Evolutionary conservation across 2,888 invertebrate species (phyloP), one percentile per base, ranked within the genome.

Genomic region (Hipparchia sbordonii): DNA sequence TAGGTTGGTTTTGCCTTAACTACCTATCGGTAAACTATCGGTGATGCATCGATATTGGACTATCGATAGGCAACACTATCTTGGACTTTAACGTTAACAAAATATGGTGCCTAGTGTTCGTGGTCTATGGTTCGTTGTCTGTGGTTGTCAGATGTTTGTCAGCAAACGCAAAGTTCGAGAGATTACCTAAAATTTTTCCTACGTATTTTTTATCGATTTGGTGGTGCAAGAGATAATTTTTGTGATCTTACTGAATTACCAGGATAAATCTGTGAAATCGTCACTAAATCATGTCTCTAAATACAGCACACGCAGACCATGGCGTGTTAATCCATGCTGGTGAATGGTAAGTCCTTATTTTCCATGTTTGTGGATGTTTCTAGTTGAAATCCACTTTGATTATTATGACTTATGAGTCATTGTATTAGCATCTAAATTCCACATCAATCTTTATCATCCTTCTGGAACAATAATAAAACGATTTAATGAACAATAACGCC

Each of bases 291-390:
- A 99, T 99, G 99, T 98, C 99, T 79, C 92, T 99, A 78, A 99
- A 99, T 90, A 98, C 98, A 77, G 98, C 99, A 70, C 99, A 99
- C 89, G 97, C 98, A 71, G 97, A 98, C 85, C 97, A 97, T 76
- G 98, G 99, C 67, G 98, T 99, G 59, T 94, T 99, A 72, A 98
- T 99, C 84, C 99, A 98, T 87, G 96, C 97, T 78, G 98, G 99
- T 82, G 99, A 99, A 95, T 96, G 97, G 99, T 99, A 95, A 96
- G 96, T 95, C 85, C 87, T 72, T 52, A 67, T 67, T 70, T 70
- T 70, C 65, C 79, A 78, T 33, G 9, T 13, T 77, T 77, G 73
- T 78, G 76, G 77, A 79, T 79, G 72, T 78, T 78, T 67, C 23
- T 23, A 23, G 23, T 70, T 57, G 4, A n/a, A 63, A 63, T 23